Base-by-base conservation (phyloP, 1,140 invertebrate genomes). In the Caenorhabditis inopinata region DNA sequence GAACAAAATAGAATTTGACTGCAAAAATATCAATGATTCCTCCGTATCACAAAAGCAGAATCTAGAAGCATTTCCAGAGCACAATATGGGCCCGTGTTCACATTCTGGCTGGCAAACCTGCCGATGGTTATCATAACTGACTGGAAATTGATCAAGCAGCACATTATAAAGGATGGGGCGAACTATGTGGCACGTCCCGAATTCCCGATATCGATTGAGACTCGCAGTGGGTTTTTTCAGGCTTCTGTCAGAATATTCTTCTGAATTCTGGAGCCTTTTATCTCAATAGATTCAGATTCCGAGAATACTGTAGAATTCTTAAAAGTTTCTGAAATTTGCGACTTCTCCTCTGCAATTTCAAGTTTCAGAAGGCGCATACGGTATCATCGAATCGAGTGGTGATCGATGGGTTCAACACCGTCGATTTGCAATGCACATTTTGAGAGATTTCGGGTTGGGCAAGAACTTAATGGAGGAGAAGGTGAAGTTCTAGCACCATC, bases 381-480 rank as follows among this genome's bases (percentile, higher is more conserved):
- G 79, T 1, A 53, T 80, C 23, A 74, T 80, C 23, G 75, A 74
- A 29, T 51, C 68, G 45, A n/a, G 29, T 23, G 79, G 79, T n/a
- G 73, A 74, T 16, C 46, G 73, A 12, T 80, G 79, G 79, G n/a
- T 58, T 38, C 51, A 79, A 32, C 78, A 79, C 25, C n/a, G 78
- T 42, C 32, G 78, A 47, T 74, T 42, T 35, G 74, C 79, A 14
- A n/a, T 80, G 4, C 62, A 74, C 25, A 76, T 80, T 45, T n/a
- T 80, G 14, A 74, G 79, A 38, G 78, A 79, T 74, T 79, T 79
- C 46, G 78, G 78, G 18, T 47, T 79, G 46, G 79, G 79, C 7
- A 80, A 75, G 51, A 80, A 80, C 62, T 18, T 80, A 14, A 80
- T 80, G 79, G 79, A 80, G 51, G 68, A 74, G 25, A 73, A 80